phyloP scores from a whole-genome alignment of 2,888 invertebrate species.

The Muschampia plurimacula region DNA sequence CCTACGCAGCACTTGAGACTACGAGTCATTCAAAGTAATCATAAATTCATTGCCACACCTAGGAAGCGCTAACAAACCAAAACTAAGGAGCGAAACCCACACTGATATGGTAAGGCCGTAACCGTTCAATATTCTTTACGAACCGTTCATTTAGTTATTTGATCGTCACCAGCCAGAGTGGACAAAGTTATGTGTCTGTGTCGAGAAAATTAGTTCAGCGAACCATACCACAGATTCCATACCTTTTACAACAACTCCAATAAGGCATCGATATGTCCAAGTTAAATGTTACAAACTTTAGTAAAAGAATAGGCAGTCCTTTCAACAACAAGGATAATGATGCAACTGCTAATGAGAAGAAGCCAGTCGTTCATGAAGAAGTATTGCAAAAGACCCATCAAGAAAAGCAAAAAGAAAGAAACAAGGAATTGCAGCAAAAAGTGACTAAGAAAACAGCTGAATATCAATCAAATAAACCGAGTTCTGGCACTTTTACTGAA shows the following conservation, averaged over 20 bases:
- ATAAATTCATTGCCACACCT: constrained; percentile 80
- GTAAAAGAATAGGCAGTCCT: constrained; percentile 62
- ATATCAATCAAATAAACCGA: constrained; percentile 73
- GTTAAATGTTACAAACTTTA: constrained; percentile 71
- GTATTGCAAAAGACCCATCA: constrained; percentile 66
- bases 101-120: constrained; percentile 67
- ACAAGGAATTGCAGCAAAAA: constrained; percentile 71
- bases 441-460: constrained; percentile 75
- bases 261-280: constrained; percentile 65
- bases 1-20: constrained; percentile 59
- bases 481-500: constrained; percentile 77
- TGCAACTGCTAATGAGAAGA: constrained; percentile 48
- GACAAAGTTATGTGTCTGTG: constrained; percentile 60
- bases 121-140: constrained; percentile 58
- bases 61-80: constrained; percentile 77
- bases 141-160: constrained; percentile 68
- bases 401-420: constrained; percentile 74
- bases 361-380: constrained; percentile 63
- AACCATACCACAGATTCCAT: constrained; percentile 54
- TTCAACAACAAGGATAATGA: constrained; percentile 58
- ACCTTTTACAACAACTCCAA: constrained; percentile 56
- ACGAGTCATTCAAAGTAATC: constrained; percentile 53
- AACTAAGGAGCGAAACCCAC: constrained; percentile 83
- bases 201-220: constrained; percentile 60
- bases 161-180: constrained; percentile 65